phyloP scores from a whole-genome alignment of 2,113 vertebrate genomes.

The Amblyornis subalaris region DNA sequence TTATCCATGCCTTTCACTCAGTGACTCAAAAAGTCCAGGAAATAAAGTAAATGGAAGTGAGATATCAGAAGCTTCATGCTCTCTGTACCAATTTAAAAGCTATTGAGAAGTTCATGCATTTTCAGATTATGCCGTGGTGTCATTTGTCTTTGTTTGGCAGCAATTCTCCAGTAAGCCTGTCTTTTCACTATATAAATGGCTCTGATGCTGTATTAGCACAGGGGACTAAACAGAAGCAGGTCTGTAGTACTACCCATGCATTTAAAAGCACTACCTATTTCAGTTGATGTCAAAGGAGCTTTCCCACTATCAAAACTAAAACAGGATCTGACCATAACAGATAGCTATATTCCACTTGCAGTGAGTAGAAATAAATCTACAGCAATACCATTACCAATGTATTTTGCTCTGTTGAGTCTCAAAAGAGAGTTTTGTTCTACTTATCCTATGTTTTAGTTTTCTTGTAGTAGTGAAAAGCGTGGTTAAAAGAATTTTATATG shows the following conservation, averaged over 20 bases:
- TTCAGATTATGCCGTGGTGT: background rate
- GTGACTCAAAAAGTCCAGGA: background rate
- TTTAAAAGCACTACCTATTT: slow-evolving; percentile 19
- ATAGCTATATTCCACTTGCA: background rate
- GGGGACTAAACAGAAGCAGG: background rate
- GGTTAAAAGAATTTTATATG: background rate
- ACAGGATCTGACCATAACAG: background rate
- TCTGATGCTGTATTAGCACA: slow-evolving; percentile 2
- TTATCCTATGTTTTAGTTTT: background rate
- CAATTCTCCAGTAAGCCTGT: background rate
- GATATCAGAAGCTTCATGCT: background rate
- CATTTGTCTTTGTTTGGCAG: slow-evolving; percentile 30
- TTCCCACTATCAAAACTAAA: background rate
- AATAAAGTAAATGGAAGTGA: background rate
- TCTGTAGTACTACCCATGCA: background rate
- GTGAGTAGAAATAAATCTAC: background rate
- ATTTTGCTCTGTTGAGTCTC: background rate
- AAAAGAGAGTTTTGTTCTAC: background rate
- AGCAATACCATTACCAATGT: background rate
- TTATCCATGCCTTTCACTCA: background rate
- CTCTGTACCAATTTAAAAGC: background rate
- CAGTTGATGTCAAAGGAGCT: background rate
- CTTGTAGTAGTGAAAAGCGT: background rate
- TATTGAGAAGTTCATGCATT: background rate
- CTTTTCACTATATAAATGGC: background rate